phyloP scores from a whole-genome alignment of 30 jellyfish, hydroid and myxozoan species.

The Clytia hemisphaerica region DNA sequence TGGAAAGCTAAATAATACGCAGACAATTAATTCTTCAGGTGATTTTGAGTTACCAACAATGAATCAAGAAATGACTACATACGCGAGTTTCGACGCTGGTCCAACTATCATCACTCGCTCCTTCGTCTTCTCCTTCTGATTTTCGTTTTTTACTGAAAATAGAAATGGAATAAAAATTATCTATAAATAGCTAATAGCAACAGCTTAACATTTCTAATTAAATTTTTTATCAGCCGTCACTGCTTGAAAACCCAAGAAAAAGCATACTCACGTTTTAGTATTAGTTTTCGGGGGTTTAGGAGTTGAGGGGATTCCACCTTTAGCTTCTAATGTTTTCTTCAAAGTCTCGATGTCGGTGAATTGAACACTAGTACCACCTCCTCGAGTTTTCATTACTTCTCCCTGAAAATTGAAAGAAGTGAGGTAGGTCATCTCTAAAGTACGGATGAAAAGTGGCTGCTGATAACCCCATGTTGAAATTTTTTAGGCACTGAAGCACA shows the following conservation, averaged over 20 bases:
- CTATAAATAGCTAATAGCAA: too few relatives aligned
- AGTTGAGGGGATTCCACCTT: slow-evolving; percentile 32
- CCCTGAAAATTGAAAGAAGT: slow-evolving; percentile 42
- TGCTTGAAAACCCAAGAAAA: slow-evolving; percentile 17
- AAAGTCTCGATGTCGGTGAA: slow-evolving; percentile 85
- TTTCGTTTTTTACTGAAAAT: slow-evolving; percentile 56
- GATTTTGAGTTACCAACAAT: background rate
- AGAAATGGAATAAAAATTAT: background rate
- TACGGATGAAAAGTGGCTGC: too few relatives aligned
- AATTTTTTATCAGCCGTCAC: slow-evolving; percentile 36
- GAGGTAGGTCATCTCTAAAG: too few relatives aligned
- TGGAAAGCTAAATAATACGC: background rate
- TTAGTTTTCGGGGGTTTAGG: slow-evolving; percentile 47
- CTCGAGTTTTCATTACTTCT: slow-evolving; percentile 81
- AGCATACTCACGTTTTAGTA: slow-evolving; percentile 27
- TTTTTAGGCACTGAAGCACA: background rate
- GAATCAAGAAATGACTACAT: background rate
- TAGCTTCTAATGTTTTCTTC: slow-evolving; percentile 53
- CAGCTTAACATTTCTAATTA: background rate
- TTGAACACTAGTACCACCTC: slow-evolving; percentile 97
- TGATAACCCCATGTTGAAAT: background rate
- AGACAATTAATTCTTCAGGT: background rate
- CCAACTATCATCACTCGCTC: slow-evolving; percentile 69
- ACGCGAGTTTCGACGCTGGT: slow-evolving; percentile 93
- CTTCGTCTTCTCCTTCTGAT: slow-evolving; percentile 53